Base-by-base conservation (phyloP, 2,113 vertebrate species). In the Syrrhaptes paradoxus region DNA sequence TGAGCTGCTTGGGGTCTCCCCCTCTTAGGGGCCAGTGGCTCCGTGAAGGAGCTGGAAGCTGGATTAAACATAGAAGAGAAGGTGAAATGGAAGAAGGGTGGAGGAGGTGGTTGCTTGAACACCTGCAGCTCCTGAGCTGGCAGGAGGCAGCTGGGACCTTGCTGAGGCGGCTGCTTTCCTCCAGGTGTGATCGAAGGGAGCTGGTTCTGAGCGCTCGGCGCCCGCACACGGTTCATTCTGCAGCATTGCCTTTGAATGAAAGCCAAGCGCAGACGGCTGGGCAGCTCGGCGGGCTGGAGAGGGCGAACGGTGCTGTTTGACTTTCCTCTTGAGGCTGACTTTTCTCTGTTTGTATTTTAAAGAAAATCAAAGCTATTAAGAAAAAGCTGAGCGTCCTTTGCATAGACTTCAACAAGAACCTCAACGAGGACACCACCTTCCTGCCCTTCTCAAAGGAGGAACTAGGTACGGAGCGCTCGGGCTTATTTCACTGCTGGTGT, bases 351-450 rank as follows among this genome's bases (percentile, higher is more conserved):
- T 14, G 10, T 19, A 2, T 73, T 86, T 91, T 36, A 25, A 52
- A 99, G 99, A 98, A 99, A 98, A 99, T 99, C 96, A 99, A 99
- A 97, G 97, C 62, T 45, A 99, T 99, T 93, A 99, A 99, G 98
- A 99, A 99, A 86, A 98, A 98, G 91, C 97, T 99, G 93, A 99
- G 99, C 6, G 97, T 98, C 34, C 97, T 99, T 32, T 98, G 98
- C 98, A 99, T 99, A 16, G 99, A 99, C 93, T 99, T 99, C 98
- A 99, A 98, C 98, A 99, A 99, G 97, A 99, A 99, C 97, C 97
- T 99, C 92, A 99, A 99, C 0, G 99, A 99, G 61, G 99, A 99
- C 94, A 99, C 98, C 5, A 99, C 99, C 68, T 98, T 97, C 86
- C 95, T 99, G 96, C 96, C 95, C 28, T 99, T 99, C 96, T 98